These are phyloP conservation scores for Macrophya annulata DNA, from an alignment of 2,888 invertebrate species.

Conservation along the genomic window DNA sequence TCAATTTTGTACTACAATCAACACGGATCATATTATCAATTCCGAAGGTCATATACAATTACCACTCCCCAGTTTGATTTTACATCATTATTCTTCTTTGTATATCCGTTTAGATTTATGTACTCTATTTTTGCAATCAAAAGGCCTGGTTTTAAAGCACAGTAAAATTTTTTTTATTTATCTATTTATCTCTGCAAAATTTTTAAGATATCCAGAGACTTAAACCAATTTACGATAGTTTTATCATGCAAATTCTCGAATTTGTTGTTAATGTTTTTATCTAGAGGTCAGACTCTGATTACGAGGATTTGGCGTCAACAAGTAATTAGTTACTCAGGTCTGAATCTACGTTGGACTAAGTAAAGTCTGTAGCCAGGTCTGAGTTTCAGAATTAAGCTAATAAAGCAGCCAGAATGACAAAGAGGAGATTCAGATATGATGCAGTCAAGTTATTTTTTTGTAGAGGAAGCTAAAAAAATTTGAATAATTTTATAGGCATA, in stretches of 20 bases:
- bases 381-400: neutral
- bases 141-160: neutral
- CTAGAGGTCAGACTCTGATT: neutral
- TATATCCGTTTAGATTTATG: neutral
- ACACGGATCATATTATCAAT: neutral
- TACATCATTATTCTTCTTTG: neutral
- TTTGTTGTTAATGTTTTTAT: neutral
- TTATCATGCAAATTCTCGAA: neutral
- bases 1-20: neutral
- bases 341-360: neutral
- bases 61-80: slow-evolving; percentile 6
- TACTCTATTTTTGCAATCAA: neutral
- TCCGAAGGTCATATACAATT: slow-evolving; percentile 17
- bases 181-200: neutral
- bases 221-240: neutral
- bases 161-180: neutral
- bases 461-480: neutral
- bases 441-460: neutral
- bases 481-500: slow-evolving; percentile 87
- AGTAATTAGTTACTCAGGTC: slow-evolving; percentile 63
- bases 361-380: neutral
- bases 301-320: neutral
- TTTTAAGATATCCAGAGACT: neutral
- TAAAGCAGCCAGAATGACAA: neutral
- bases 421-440: neutral